Base-by-base conservation (phyloP, 37 sponge, comb jelly and placozoan genomes). In the Cliona cf. orientalis region DNA sequence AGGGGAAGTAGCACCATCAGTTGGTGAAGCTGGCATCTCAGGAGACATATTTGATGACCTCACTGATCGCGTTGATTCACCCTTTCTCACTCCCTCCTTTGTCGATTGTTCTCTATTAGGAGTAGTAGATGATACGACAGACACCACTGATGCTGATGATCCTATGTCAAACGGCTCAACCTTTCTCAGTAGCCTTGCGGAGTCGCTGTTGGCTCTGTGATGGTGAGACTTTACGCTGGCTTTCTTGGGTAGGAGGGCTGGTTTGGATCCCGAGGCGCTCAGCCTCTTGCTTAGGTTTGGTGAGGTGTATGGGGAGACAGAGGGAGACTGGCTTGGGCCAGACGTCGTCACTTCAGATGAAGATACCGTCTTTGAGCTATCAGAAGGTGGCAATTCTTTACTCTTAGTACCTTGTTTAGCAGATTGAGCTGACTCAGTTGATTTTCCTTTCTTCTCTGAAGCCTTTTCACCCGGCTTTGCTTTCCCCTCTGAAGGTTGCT, bases 271-370 rank as follows among this genome's bases (percentile, higher is more conserved):
- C n/a, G n/a, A n/a, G n/a, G n/a, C n/a, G n/a, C n/a, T n/a, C n/a
- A n/a, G 69, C 58, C 69, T 82, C 73, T 71, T 70, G 1, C 32
- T 38, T 5, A 40, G 25, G 2, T 23, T 23, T 32, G 64, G 72
- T 6, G 82, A 72, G 34, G 65, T 2, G 38, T 28, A 46, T 1
- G 79, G 68, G 25, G 79, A 66, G 39, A 9, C 22, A 49, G 55
- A 26, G 9, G 79, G 68, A 53, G 68, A 79, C 25, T 79, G 79
- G 79, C 79, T 79, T 0, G 41, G 77, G 5, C 77, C 80, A 25
- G 80, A 69, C 0, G 82, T 25, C 7, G 73, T 26, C 4, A 36
- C 65, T 44, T 72, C 62, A 58, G 62, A 63, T 31, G 63, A 62
- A 9, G 68, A 79, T 14, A 34, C 22, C 28, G 42, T 45, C 38